Evolutionary conservation across 2,113 vertebrate genomes (phyloP).

Genomic region (Erpornis zantholeuca): DNA sequence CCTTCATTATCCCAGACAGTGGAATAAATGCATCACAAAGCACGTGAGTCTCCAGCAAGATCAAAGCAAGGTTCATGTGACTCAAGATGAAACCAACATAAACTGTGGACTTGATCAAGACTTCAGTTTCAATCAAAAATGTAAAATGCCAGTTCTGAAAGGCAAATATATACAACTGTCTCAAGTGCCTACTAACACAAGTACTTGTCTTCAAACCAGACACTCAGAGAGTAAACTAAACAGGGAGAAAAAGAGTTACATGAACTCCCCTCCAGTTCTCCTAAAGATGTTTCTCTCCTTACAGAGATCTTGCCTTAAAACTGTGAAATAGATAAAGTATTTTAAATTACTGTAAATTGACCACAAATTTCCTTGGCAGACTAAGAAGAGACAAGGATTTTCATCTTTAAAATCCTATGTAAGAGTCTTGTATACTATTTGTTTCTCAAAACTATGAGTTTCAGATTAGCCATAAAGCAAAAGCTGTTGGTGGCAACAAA

Average conservation of each 20-base stretch:
- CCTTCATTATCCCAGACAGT: background rate
- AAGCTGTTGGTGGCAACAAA: background rate
- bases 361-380: background rate
- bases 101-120: background rate
- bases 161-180: background rate
- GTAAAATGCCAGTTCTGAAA: background rate
- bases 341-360: background rate
- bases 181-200: background rate
- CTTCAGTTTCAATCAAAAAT: background rate
- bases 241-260: background rate
- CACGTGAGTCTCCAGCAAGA: background rate
- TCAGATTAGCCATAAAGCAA: background rate
- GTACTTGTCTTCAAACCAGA: background rate
- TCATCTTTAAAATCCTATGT: background rate
- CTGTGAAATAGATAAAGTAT: background rate
- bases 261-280: background rate
- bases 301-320: background rate
- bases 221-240: background rate
- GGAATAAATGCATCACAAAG: background rate
- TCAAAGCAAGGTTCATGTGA: background rate
- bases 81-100: background rate
- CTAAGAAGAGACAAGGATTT: background rate
- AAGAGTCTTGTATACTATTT: background rate
- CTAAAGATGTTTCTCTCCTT: background rate
- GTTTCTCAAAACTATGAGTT: background rate